phyloP scores from a whole-genome alignment of 2,888 invertebrate species.

The Eremobia ochroleuca region DNA sequence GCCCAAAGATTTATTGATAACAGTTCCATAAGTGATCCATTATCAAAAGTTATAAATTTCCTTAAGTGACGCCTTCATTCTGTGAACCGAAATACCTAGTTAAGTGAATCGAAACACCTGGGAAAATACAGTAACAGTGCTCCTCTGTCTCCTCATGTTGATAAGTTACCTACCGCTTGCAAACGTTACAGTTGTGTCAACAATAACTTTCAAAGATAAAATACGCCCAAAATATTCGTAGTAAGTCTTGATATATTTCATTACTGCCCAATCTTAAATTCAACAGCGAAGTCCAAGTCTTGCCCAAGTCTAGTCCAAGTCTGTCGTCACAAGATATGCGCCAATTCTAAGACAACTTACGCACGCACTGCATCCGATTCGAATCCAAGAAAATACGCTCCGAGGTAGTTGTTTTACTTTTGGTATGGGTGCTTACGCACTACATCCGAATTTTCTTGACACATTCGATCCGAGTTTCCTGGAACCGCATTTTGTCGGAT shows the following conservation, averaged over 20 bases:
- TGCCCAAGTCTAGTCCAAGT: too few species aligned
- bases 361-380: neutral
- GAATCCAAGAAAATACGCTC: neutral
- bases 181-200: conserved; percentile 27
- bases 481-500: neutral
- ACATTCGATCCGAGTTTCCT: neutral
- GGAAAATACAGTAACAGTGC: conserved; percentile 17
- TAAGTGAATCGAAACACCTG: conserved; percentile 12
- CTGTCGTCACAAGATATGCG: neutral
- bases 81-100: too few species aligned
- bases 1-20: conserved; percentile 1
- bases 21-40: neutral
- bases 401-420: neutral
- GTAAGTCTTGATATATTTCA: neutral
- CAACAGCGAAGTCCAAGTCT: neutral
- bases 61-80: neutral
- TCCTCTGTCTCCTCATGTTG: conserved; percentile 23
- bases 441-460: neutral
- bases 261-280: neutral
- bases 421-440: neutral
- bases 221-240: neutral
- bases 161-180: conserved; percentile 15
- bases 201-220: conserved; percentile 3
- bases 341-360: neutral
- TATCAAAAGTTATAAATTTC: conserved; percentile 5